phyloP scores from a whole-genome alignment of 1,140 invertebrate species.

The Acromyrmex echinatior region DNA sequence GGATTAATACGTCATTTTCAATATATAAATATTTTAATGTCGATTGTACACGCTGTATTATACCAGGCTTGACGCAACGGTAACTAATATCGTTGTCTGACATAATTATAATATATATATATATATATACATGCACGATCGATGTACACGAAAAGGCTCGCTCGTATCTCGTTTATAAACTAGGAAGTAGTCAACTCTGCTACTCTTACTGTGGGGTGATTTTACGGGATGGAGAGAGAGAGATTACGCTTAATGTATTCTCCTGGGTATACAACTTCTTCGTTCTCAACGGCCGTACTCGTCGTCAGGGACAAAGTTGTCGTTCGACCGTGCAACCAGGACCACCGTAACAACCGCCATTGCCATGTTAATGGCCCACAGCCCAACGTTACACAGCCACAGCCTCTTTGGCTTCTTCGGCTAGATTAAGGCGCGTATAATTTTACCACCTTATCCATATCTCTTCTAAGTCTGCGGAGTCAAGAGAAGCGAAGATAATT shows the following conservation, averaged over 20 bases:
- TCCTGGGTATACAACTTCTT: constrained; percentile 70
- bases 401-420: constrained; percentile 62
- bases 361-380: constrained; percentile 71
- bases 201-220: constrained; percentile 15
- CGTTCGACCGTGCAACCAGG: constrained; percentile 48
- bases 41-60: background rate
- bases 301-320: constrained; percentile 69
- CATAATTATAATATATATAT: background rate
- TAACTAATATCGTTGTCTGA: background rate
- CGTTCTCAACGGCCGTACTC: constrained; percentile 55
- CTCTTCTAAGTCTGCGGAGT: constrained; percentile 6
- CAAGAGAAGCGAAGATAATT: constrained; percentile 6
- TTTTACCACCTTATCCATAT: constrained; percentile 56
- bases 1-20: constrained; percentile 29
- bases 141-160: background rate
- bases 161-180: constrained; percentile 23
- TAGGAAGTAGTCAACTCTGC: background rate
- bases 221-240: constrained; percentile 51
- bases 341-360: constrained; percentile 71
- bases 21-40: constrained; percentile 35
- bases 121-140: background rate
- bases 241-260: constrained; percentile 76
- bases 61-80: background rate
- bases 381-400: constrained; percentile 13
- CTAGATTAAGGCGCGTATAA: constrained; percentile 43